Conservation (phyloP, 2,113 vertebrate genomes). For the Butorides virescens region DNA sequence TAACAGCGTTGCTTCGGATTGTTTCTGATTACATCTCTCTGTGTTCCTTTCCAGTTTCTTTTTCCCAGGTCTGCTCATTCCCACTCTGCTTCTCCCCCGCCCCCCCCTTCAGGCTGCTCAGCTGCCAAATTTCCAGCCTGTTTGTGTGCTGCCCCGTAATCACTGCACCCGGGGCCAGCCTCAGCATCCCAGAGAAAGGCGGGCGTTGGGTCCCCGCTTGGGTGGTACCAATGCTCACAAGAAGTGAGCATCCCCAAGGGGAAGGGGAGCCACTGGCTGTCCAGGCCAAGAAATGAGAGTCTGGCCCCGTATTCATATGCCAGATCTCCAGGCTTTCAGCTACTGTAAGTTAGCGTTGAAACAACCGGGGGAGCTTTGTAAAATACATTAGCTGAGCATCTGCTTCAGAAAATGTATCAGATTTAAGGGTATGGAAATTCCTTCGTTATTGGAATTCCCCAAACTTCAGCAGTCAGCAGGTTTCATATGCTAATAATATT, state of each 20-base stretch:
- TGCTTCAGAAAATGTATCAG: not conserved
- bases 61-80: not conserved
- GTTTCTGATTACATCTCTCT: slow-evolving; percentile 21
- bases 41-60: not conserved
- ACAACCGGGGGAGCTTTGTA: not conserved
- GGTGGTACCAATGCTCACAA: too few species aligned
- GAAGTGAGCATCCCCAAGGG: not conserved
- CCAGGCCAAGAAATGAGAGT: not conserved
- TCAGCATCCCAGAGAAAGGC: not conserved
- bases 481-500: not conserved
- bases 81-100: not conserved
- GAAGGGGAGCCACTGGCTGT: not conserved
- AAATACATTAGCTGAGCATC: not conserved
- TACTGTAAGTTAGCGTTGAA: not conserved
- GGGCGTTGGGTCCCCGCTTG: not conserved
- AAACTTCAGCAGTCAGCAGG: not conserved
- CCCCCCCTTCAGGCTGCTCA: not conserved
- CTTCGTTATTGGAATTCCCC: not conserved
- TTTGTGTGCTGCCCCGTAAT: not conserved
- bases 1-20: slow-evolving; percentile 9
- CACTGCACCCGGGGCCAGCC: not conserved
- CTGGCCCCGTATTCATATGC: not conserved
- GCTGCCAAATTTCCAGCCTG: not conserved
- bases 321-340: not conserved
- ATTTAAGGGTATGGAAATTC: not conserved